Conservation (phyloP, 2,113 vertebrate species). For the Chamaetylas fuelleborni region DNA sequence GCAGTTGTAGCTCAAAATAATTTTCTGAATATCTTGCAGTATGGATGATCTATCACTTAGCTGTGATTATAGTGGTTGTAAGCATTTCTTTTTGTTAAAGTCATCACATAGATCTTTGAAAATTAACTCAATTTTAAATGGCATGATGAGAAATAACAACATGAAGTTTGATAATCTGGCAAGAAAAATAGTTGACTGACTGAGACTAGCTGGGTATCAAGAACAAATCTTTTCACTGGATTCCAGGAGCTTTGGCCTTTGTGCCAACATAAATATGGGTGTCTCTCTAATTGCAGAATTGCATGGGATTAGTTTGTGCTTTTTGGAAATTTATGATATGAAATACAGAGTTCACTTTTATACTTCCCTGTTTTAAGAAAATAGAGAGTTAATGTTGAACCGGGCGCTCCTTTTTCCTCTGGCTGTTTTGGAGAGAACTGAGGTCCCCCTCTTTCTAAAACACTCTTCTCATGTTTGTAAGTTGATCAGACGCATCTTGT, state of each 20-base stretch:
- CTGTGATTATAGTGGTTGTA: neutral
- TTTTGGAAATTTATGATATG: neutral
- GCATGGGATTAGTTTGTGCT: neutral
- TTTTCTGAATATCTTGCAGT: neutral
- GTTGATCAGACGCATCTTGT: neutral
- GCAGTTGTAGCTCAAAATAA: neutral
- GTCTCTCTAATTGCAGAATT: slow-evolving; percentile 37
- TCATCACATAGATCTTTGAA: neutral
- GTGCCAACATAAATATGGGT: slow-evolving; percentile 49
- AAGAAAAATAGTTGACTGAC: neutral
- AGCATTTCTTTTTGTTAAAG: neutral
- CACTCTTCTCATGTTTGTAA: neutral
- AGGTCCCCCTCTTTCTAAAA: neutral
- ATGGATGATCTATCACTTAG: neutral
- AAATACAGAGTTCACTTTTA: neutral
- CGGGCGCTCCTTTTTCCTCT: neutral
- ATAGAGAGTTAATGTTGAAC: neutral
- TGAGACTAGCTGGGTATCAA: neutral
- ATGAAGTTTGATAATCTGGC: neutral
- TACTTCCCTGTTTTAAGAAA: slow-evolving; percentile 26
- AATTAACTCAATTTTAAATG: neutral
- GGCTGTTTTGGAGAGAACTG: neutral
- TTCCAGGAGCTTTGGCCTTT: slow-evolving; percentile 6
- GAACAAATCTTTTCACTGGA: neutral
- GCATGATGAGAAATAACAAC: neutral